These are phyloP conservation scores for Patella ulyssiponensis DNA, from an alignment of 2,888 invertebrate species.

Conservation along the genomic window DNA sequence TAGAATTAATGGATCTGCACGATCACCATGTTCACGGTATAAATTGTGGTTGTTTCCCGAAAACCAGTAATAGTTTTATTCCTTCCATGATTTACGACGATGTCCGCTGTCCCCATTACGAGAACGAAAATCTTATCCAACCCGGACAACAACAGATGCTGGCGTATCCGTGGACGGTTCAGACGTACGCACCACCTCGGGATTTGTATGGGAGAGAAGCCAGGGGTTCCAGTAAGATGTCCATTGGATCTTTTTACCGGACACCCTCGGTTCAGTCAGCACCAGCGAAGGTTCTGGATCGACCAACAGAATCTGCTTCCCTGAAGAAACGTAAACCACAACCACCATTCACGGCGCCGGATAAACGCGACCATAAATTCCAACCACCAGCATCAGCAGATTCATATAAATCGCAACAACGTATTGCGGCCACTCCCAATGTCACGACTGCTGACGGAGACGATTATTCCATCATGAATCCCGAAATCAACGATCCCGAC, in stretches of 20 bases:
- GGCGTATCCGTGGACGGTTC: slow-evolving; percentile 58
- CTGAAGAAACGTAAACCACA: slow-evolving; percentile 46
- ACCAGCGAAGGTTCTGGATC: slow-evolving; percentile 40
- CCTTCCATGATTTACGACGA: slow-evolving; percentile 60
- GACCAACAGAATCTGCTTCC: slow-evolving; percentile 10
- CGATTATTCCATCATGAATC: neutral
- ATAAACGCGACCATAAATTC: slow-evolving; percentile 1
- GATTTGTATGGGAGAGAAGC: neutral
- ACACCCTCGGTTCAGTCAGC: slow-evolving; percentile 44
- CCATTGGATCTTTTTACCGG: slow-evolving; percentile 20
- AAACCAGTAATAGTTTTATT: slow-evolving; percentile 47
- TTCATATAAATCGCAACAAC: neutral
- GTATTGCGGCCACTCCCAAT: neutral
- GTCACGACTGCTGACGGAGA: neutral
- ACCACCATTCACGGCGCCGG: slow-evolving; percentile 22
- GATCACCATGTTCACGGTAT: slow-evolving; percentile 24
- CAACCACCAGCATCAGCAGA: neutral
- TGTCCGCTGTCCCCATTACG: slow-evolving; percentile 51
- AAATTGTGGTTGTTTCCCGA: slow-evolving; percentile 53
- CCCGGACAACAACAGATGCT: slow-evolving; percentile 53
- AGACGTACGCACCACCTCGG: slow-evolving; percentile 38
- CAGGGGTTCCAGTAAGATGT: slow-evolving; percentile 16
- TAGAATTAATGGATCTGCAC: slow-evolving; percentile 22
- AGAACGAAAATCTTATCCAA: slow-evolving; percentile 45
- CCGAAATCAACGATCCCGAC: slow-evolving; percentile 16